Conservation (phyloP, 2,113 vertebrate species). For the Cromileptes altivelis region DNA sequence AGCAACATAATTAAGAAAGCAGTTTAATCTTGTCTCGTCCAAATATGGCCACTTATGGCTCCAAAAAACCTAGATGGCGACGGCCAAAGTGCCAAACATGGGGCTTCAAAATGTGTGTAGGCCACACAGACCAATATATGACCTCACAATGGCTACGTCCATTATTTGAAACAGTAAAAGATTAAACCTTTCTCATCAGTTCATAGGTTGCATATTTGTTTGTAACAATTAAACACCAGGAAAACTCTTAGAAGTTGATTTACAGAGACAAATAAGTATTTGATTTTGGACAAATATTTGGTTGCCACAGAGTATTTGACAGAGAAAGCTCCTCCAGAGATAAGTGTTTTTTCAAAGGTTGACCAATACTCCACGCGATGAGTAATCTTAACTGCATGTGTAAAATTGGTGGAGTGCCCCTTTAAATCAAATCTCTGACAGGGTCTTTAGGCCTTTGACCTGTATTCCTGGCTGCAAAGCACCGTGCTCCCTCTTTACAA, state of each 20-base stretch:
- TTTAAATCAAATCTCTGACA: conserved; percentile 20
- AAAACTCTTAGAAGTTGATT: not conserved
- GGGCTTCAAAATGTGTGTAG: too few species aligned
- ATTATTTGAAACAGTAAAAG: too few species aligned
- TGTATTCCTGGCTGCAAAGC: not conserved
- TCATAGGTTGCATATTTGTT: not conserved
- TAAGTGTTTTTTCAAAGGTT: not conserved
- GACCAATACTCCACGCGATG: too few species aligned
- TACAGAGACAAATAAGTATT: not conserved
- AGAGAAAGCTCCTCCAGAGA: not conserved
- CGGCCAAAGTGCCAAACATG: too few species aligned
- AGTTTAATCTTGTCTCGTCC: too few species aligned
- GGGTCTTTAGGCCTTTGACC: conserved; percentile 38
- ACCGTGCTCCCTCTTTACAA: conserved; percentile 19
- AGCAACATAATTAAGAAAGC: too few species aligned
- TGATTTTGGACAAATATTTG: not conserved
- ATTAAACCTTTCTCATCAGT: not conserved
- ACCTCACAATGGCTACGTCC: too few species aligned
- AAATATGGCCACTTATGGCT: too few species aligned
- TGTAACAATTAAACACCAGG: not conserved
- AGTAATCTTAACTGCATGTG: not conserved
- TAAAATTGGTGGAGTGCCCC: not conserved
- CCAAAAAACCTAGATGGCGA: too few species aligned
- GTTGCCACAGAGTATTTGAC: not conserved
- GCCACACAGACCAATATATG: too few species aligned